phyloP scores from a whole-genome alignment of 92 coral and sea anemone genomes.

The Zoanthus sansibaricus region DNA sequence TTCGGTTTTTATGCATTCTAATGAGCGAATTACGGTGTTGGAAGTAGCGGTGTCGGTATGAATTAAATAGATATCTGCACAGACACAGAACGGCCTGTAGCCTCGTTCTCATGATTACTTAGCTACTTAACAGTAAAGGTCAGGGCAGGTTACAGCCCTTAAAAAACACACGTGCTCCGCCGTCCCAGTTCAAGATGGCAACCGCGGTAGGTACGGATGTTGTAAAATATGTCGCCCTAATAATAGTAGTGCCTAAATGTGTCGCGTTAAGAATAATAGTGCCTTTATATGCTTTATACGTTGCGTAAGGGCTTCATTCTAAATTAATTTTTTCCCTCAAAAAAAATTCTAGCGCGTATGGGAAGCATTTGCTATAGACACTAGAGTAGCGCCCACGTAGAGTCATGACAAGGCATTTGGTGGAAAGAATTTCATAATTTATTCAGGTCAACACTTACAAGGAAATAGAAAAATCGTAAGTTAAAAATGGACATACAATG shows the following conservation, averaged over 20 bases:
- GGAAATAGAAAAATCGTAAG: too few relatives aligned
- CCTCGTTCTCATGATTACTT: constrained; percentile 29
- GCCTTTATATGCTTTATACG: constrained; percentile 5
- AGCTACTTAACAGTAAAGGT: background rate
- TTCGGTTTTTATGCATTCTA: too few relatives aligned
- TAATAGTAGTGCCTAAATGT: too few relatives aligned
- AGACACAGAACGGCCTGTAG: constrained; percentile 7
- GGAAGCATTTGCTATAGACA: background rate
- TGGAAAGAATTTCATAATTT: too few relatives aligned
- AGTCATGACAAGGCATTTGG: too few relatives aligned
- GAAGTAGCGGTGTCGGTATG: too few relatives aligned
- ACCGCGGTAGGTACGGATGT: too few relatives aligned
- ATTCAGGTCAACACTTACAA: too few relatives aligned
- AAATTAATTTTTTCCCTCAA: background rate
- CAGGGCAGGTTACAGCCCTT: background rate
- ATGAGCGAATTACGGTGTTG: too few relatives aligned
- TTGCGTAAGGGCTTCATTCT: constrained; percentile 1
- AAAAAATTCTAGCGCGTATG: background rate
- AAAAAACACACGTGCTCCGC: background rate
- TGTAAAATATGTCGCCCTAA: constrained; percentile 32
- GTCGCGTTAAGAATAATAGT: background rate
- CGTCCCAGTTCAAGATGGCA: background rate
- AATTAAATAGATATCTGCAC: too few relatives aligned
- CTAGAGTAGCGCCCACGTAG: too few relatives aligned
- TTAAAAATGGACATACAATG: too few relatives aligned